Evolutionary conservation across 2,113 vertebrate genomes (phyloP), one percentile per base, ranked within the genome.

Genomic region (Axis porcinus): DNA sequence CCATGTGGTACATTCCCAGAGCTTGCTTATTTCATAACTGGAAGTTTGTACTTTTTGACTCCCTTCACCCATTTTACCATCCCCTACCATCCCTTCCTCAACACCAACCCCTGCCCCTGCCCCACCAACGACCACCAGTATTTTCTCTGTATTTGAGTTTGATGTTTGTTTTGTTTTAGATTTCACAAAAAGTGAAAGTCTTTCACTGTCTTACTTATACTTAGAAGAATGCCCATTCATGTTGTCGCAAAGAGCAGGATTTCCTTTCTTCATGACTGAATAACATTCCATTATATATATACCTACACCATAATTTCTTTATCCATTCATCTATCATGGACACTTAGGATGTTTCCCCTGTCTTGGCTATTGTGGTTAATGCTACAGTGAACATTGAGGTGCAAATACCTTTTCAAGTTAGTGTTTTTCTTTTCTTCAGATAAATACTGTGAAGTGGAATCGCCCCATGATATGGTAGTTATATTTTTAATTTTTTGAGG

Each of bases 61-160:
- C 14, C 25, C 25, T 58, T 58, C 9, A 58, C 36, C 36, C 15
- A 30, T 45, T 60, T 60, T 27, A 30, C 36, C 25, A 40, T 4
- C n/a, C 25, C 14, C 36, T 27, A 15, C 82, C 23, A 40, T 36
- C n/a, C 67, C 19, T 36, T 70, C 67, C 67, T 70, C n/a, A 70
- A 36, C 9, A 70, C 19, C 0, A 0, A 5, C 15, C 45, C 15
- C 47, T 2, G 2, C 12, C 54, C 25, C 14, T 28, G 19, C 54
- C 9, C 54, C 25, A 54, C 25, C 54, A 40, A 84, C 0, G 0
- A 57, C 82, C 76, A 54, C 52, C 52, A 30, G 1, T 47, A 28
- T 79, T 27, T 50, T 79, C 76, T 79, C 45, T 79, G 43, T 28
- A 47, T 79, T 13, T 16, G 15, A 57, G 54, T 43, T 85, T 43